Base-by-base conservation (phyloP, 2,888 invertebrate species). In the Dynastes tityus region DNA sequence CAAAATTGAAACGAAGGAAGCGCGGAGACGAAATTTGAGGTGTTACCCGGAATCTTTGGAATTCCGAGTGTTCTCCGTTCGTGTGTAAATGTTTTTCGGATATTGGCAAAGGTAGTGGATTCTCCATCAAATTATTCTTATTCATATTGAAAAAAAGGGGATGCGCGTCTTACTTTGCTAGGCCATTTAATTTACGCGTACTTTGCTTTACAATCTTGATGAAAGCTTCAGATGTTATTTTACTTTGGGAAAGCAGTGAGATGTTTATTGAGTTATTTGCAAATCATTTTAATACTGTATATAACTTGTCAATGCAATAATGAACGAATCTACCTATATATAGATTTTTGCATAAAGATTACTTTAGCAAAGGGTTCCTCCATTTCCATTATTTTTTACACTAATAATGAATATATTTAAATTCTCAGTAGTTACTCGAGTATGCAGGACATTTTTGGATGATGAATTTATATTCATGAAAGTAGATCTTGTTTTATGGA, bases 1-100 rank as follows among this genome's bases (percentile, higher is more conserved):
- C 58, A 61, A 40, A 73, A 58, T 73, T 73, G 73, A 58, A 73
- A 58, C 73, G 73, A 73, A 58, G 58, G n/a, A 64, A 64, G 64
- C 67, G 16, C 67, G 9, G 11, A 2, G 45, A 9, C 58, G 58
- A 73, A 37, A 73, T 73, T 73, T 11, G 16, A 73, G 58, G 73
- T 73, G 40, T 73, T 73, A 58, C 6, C 22, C 8, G 73, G 40
- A 40, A 58, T 58, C 37, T 61, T 58, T 11, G 37, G 22, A 55
- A 16, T 37, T 55, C 22, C 13, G 64, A 65, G 32, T 37, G 55
- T 16, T 58, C 32, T 58, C 37, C 16, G 55, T 58, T 58, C 37
- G 55, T 8, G 32, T 11, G 73, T 16, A 58, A 73, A 58, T 40
- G 73, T 58, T 73, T 73, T 58, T 58, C 58, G 73, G 40, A 73